phyloP scores from a whole-genome alignment of 2,113 vertebrate species.

The Aix galericulata region DNA sequence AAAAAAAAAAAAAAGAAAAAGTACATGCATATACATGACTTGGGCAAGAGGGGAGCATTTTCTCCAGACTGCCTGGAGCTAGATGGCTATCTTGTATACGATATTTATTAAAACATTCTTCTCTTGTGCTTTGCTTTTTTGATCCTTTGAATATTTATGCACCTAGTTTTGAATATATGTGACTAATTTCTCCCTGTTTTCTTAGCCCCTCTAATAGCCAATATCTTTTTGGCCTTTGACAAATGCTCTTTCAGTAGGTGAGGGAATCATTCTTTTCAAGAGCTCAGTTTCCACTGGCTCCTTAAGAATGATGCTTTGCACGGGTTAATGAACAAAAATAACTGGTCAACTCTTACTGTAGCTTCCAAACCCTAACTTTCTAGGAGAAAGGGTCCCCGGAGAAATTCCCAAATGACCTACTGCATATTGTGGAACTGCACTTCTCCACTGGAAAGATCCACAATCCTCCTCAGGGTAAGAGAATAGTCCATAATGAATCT shows the following conservation, averaged over 20 bases:
- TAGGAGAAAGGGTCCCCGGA: not conserved
- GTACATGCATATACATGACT: not conserved
- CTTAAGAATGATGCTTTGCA: not conserved
- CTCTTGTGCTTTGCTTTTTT: not conserved
- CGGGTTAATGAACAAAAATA: not conserved
- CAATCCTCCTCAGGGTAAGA: not conserved
- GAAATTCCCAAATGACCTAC: not conserved
- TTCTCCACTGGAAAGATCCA: not conserved
- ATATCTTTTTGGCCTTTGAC: not conserved
- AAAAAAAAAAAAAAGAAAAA: not conserved
- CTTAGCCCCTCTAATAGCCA: not conserved
- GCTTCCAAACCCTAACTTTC: not conserved
- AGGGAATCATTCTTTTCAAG: not conserved
- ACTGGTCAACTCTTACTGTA: not conserved
- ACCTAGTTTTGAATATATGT: not conserved
- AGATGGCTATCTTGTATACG: not conserved
- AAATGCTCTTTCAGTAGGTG: not conserved
- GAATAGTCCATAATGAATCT: not conserved
- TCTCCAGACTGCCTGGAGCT: not conserved
- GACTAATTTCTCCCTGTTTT: not conserved
- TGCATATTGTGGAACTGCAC: not conserved
- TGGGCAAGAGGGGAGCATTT: not conserved
- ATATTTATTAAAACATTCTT: not conserved
- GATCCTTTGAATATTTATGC: not conserved
- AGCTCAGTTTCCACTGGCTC: not conserved